A percentile compares a stretch with the other conserved stretches of the same genome.
Conservation (phyloP, 1,140 invertebrate species). For the Lamellibrachia luymesi region DNA sequence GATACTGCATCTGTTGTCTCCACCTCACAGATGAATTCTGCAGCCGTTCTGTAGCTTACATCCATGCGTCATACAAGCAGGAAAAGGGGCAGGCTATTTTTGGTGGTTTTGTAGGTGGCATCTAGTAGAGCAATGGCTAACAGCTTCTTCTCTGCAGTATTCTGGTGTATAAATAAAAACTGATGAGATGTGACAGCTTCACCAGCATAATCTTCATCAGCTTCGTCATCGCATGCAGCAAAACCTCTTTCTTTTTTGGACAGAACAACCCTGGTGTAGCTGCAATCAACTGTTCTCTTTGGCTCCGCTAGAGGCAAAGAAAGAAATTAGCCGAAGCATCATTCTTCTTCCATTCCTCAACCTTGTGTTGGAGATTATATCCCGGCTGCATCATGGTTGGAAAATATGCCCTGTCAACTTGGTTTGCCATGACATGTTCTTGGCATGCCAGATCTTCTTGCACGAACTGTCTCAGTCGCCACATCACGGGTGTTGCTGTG, state of each 20-base stretch:
- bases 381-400: background rate
- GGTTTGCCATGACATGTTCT: background rate
- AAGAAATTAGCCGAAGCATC: background rate
- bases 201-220: background rate
- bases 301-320: background rate
- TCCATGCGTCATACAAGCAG: background rate
- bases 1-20: background rate
- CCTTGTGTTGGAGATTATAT: background rate
- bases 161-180: conserved; percentile 8
- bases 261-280: background rate
- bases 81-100: conserved; percentile 11
- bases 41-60: background rate
- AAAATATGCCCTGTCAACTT: background rate
- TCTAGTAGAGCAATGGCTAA: background rate
- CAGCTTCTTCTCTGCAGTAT: background rate
- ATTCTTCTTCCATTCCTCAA: background rate
- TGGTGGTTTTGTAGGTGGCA: conserved; percentile 13
- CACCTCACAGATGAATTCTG: background rate
- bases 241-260: background rate
- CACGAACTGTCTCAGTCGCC: background rate
- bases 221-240: no score
- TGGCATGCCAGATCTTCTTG: background rate
- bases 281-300: background rate
- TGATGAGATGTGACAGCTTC: background rate
- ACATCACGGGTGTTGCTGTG: background rate